A percentile compares a stretch with the other conserved stretches of the same genome.
Evolutionary conservation across 2,888 invertebrate species (phyloP).

Genomic region (Andricus curvator): DNA sequence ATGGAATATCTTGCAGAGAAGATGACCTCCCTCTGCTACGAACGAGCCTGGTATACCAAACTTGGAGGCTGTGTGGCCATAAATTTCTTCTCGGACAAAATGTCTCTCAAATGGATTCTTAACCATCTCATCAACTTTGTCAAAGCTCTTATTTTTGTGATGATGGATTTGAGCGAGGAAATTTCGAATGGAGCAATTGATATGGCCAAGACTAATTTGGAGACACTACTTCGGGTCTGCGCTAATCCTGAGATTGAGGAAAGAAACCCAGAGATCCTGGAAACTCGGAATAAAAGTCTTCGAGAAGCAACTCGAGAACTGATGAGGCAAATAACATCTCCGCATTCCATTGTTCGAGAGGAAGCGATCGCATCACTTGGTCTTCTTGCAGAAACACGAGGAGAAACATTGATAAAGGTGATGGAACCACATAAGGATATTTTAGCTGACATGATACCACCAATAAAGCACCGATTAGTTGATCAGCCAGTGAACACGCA

Average conservation of each 20-base stretch:
- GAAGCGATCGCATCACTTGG: conserved; percentile 93
- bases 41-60: conserved; percentile 98
- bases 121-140: conserved; percentile 92
- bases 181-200: conserved; percentile 98
- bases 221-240: conserved; percentile 91
- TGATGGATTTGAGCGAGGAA: conserved; percentile 97
- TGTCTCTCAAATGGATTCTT: conserved; percentile 93
- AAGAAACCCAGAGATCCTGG: conserved; percentile 67
- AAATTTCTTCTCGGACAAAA: conserved; percentile 92
- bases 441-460: conserved; percentile 95
- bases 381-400: conserved; percentile 88
- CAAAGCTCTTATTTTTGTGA: conserved; percentile 93
- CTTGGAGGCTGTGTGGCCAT: conserved; percentile 97
- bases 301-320: conserved; percentile 95
- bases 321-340: conserved; percentile 95
- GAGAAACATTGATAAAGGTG: conserved; percentile 92
- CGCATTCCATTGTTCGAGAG: conserved; percentile 94
- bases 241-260: conserved; percentile 83
- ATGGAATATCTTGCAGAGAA: conserved; percentile 97
- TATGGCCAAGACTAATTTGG: conserved; percentile 94
- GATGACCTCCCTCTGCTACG: conserved; percentile 97
- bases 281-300: conserved; percentile 89
- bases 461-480: conserved; percentile 91
- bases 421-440: conserved; percentile 97
- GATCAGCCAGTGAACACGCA: conserved; percentile 97